Percentiles rank a stretch among this genome's conserved stretches.
These are phyloP conservation scores for Pycnomerus fuliginosus DNA, from an alignment of 2,888 invertebrate species.

Conservation along the genomic window DNA sequence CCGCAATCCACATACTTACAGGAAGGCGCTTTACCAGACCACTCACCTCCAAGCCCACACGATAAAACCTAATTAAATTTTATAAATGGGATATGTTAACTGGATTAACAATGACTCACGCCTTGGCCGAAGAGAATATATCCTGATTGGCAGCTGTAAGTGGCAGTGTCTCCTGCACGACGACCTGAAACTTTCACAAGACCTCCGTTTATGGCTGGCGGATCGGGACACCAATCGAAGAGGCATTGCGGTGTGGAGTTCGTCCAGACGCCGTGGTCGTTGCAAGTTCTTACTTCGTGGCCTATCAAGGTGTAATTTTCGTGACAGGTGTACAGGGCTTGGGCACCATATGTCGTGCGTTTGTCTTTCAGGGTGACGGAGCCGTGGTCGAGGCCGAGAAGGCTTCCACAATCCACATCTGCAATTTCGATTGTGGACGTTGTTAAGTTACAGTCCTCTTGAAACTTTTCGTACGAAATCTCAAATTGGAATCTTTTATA, in stretches of 20 bases:
- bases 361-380: slow-evolving; percentile 65
- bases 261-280: slow-evolving; percentile 73
- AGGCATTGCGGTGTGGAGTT: slow-evolving; percentile 78
- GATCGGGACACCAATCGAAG: slow-evolving; percentile 86
- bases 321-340: slow-evolving; percentile 74
- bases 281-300: slow-evolving; percentile 68
- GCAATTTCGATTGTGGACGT: too few relatives aligned
- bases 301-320: slow-evolving; percentile 86
- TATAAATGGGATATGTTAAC: neutral
- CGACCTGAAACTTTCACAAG: slow-evolving; percentile 69
- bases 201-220: slow-evolving; percentile 76
- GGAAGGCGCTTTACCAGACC: slow-evolving; percentile 77
- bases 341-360: slow-evolving; percentile 77
- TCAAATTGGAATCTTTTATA: too few relatives aligned
- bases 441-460: too few relatives aligned
- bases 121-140: slow-evolving; percentile 81
- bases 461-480: too few relatives aligned
- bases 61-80: slow-evolving; percentile 63
- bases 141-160: slow-evolving; percentile 79
- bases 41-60: slow-evolving; percentile 83
- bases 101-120: slow-evolving; percentile 55
- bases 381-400: slow-evolving; percentile 72
- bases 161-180: slow-evolving; percentile 77
- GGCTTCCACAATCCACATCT: slow-evolving; percentile 80
- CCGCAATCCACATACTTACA: slow-evolving; percentile 89